Evolutionary conservation across 2,113 vertebrate species (phyloP).

Genomic region (Proteles cristata): DNA sequence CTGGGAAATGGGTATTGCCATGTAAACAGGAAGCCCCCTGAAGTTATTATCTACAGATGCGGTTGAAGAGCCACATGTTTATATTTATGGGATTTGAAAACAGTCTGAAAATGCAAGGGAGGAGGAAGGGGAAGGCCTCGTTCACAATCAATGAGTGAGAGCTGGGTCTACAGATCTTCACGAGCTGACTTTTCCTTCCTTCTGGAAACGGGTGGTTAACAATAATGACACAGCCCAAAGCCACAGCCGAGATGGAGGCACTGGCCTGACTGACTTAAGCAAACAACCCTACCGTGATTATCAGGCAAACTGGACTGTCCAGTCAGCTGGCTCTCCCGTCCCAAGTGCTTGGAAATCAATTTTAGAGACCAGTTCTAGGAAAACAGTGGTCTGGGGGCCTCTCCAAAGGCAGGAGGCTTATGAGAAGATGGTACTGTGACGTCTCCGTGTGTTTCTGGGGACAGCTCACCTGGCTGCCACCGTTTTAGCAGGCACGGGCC

Average conservation of each 20-base stretch:
- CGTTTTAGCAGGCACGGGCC: background rate
- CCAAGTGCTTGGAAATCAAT: background rate
- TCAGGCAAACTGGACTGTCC: background rate
- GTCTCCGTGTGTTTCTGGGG: background rate
- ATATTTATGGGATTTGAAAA: conserved; percentile 78
- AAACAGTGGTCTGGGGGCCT: background rate
- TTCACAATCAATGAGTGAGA: background rate
- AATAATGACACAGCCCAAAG: background rate
- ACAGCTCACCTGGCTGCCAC: background rate
- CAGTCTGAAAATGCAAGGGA: conserved; percentile 61
- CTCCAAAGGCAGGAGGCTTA: background rate
- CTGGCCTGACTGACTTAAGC: background rate
- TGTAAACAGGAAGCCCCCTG: conserved; percentile 83
- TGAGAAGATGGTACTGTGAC: background rate
- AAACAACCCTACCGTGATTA: background rate
- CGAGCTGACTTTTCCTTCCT: background rate
- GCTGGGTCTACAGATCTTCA: background rate
- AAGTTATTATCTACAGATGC: conserved; percentile 82
- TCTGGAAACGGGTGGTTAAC: background rate
- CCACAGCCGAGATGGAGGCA: background rate
- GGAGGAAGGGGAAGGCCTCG: conserved; percentile 38
- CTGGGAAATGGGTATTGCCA: conserved; percentile 80
- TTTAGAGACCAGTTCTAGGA: conserved; percentile 14
- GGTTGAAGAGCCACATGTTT: conserved; percentile 78
- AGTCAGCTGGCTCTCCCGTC: background rate